A percentile compares a stretch with the other conserved stretches of the same genome.
These are phyloP conservation scores for Emydoidea blandingii DNA, from an alignment of 2,797 vertebrate species.

Conservation along the genomic window DNA sequence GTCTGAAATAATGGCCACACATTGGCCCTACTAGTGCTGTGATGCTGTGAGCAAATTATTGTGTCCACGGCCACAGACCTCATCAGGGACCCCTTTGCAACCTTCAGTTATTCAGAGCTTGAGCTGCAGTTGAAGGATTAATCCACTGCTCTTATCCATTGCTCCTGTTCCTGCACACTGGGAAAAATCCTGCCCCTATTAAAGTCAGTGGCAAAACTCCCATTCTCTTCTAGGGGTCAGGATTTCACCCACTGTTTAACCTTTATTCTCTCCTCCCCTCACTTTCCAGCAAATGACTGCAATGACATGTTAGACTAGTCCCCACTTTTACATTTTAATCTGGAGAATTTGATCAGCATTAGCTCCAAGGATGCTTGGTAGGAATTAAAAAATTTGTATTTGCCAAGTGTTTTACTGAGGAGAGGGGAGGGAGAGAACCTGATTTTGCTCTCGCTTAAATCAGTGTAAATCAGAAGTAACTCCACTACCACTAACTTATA, in stretches of 20 bases:
- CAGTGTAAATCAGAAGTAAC: slow-evolving; percentile 10
- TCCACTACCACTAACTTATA: slow-evolving; percentile 1
- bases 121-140: not conserved
- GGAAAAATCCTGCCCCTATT: not conserved
- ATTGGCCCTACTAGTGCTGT: not conserved
- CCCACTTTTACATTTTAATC: slow-evolving; percentile 27
- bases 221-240: not conserved
- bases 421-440: not conserved
- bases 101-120: not conserved
- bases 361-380: slow-evolving; percentile 12
- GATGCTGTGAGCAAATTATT: not conserved
- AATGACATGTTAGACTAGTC: not conserved
- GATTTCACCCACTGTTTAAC: not conserved
- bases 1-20: not conserved
- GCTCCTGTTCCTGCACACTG: not conserved
- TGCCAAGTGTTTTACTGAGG: slow-evolving; percentile 1
- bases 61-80: not conserved
- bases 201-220: not conserved
- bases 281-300: not conserved
- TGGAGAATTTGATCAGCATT: slow-evolving; percentile 7
- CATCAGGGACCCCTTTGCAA: not conserved
- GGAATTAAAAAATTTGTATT: slow-evolving; percentile 6
- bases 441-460: not conserved
- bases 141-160: not conserved
- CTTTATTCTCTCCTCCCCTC: not conserved